Conservation (phyloP, 2,113 vertebrate genomes). For the Macaca nemestrina region DNA sequence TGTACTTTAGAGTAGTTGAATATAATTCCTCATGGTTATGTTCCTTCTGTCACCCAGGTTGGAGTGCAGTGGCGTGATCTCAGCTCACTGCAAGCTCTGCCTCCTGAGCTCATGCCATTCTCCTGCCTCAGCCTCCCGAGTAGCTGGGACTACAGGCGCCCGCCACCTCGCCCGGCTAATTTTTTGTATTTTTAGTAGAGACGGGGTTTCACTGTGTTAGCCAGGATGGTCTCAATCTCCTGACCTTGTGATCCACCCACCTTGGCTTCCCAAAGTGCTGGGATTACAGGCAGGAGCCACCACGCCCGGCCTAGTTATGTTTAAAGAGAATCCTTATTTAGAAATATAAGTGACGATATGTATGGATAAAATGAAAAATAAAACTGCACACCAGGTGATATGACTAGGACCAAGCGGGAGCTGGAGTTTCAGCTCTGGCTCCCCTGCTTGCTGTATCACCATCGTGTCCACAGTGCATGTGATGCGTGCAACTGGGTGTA, state of each 20-base stretch:
- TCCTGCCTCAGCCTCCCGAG: no score
- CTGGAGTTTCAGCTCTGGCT: not conserved
- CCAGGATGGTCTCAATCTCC: no score
- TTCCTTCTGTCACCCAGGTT: not conserved
- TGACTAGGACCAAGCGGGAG: not conserved
- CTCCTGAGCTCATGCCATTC: no score
- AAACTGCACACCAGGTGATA: not conserved
- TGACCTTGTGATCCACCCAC: no score
- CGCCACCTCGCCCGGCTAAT: accelerated
- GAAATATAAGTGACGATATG: not conserved
- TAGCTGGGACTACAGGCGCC: no score
- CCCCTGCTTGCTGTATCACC: not conserved
- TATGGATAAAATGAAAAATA: not conserved
- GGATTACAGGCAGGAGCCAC: no score
- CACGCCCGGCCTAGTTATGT: not conserved
- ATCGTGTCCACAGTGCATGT: accelerated
- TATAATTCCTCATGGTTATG: not conserved
- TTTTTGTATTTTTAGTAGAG: no score
- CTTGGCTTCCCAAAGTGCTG: no score
- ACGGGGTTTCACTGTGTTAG: no score
- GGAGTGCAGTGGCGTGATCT: no score
- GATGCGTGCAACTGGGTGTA: not conserved
- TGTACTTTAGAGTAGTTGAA: not conserved
- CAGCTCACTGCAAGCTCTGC: no score
- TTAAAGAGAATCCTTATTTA: not conserved